Evolutionary conservation across 2,888 invertebrate species (phyloP), one percentile per base, ranked within the genome.

Genomic region (Coleophora flavipennella): DNA sequence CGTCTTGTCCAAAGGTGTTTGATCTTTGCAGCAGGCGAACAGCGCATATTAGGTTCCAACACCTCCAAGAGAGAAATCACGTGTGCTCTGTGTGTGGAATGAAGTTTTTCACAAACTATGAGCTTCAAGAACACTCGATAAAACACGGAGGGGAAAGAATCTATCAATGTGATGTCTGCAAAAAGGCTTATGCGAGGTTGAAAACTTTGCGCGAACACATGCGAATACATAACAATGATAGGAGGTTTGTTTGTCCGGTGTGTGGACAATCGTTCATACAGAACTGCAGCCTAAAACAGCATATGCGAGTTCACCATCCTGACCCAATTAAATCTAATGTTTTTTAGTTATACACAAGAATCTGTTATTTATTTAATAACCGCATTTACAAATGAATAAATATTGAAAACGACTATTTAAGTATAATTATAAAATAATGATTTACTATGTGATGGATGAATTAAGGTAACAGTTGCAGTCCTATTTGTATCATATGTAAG

Each of bases 81-180:
- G 61, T 83, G 0, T 88, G 87, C 48, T 58, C 74, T 0, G 67
- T 78, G 1, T 88, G 88, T 35, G 76, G 81, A 0, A 85, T 84
- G 69, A 84, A 85, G 51, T 88, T 87, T 48, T 86, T 85, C 43
- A 80, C 83, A 0, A 87, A 86, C 38, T 85, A 86, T 38, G 86
- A 86, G 44, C 59, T 88, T 20, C 86, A 85, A 28, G 86, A 85
- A 43, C 88, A 88, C 55, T 77, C 83, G 35, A 71, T 86, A 1
- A 87, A 86, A 38, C 88, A 87, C 46, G 79, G 84, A 1, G 86
- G 85, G 0, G 83, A 80, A 28, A 77, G 86, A 51, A 86, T 86
- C 28, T 87, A 81, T 38, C 80, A 86, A 37, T 87, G 87, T 43
- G 80, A 85, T 42, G 74, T 86, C 9, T 87, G 87, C 43, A 74